A percentile compares a stretch with the other conserved stretches of the same genome.
These are phyloP conservation scores for Clistopyga incitator DNA, from an alignment of 2,888 invertebrate species.

Conservation along the genomic window DNA sequence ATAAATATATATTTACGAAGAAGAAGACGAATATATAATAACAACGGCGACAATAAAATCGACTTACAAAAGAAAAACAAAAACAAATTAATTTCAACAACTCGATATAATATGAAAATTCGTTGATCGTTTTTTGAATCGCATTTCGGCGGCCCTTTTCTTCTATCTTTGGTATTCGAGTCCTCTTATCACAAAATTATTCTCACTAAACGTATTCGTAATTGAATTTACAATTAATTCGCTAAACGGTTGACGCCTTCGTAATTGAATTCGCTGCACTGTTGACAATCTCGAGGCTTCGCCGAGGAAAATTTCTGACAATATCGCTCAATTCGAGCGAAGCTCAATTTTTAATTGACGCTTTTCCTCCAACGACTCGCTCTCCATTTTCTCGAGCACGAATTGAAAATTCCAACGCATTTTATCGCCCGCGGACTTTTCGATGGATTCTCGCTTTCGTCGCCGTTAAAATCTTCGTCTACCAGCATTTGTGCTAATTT, in stretches of 20 bases:
- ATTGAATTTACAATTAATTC: constrained; percentile 25
- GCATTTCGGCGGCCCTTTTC: constrained; percentile 32
- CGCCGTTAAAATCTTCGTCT: background rate
- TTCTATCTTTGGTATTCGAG: constrained; percentile 70
- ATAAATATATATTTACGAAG: constrained; percentile 6
- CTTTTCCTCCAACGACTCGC: background rate
- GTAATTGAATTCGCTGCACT: background rate
- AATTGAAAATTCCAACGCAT: background rate
- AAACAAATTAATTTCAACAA: constrained; percentile 26
- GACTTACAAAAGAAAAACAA: constrained; percentile 15
- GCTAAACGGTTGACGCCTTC: constrained; percentile 4
- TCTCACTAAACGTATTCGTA: constrained; percentile 68
- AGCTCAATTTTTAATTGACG: constrained; percentile 65
- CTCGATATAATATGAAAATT: constrained; percentile 40
- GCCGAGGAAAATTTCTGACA: constrained; percentile 9
- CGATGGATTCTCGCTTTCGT: background rate
- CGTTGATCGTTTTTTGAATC: constrained; percentile 39
- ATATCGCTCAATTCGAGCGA: constrained; percentile 14
- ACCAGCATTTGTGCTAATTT: background rate
- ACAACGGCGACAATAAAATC: constrained; percentile 21
- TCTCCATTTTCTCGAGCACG: background rate
- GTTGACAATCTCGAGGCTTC: background rate
- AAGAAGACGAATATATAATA: constrained; percentile 38
- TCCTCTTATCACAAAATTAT: constrained; percentile 74
- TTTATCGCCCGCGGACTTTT: background rate